Percentiles rank a stretch among this genome's conserved stretches.
phyloP scores from a whole-genome alignment of 2,888 invertebrate species.

The Hemithea aestivaria region DNA sequence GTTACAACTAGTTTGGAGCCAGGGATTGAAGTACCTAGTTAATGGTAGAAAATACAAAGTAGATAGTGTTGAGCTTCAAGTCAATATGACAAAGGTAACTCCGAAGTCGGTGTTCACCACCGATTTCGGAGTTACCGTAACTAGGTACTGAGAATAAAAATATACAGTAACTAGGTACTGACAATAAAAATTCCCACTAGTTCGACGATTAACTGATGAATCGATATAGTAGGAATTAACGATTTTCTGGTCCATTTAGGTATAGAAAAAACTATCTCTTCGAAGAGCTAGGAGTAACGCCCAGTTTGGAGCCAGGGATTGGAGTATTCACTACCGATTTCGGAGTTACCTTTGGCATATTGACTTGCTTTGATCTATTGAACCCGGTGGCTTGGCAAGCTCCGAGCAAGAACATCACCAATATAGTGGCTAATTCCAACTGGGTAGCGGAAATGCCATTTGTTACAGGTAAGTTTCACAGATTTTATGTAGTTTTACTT shows the following conservation, averaged over 20 bases:
- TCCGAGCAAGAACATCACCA: slow-evolving; percentile 71
- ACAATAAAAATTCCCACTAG: too few relatives aligned
- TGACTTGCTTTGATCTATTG: slow-evolving; percentile 88
- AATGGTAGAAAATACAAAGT: too few relatives aligned
- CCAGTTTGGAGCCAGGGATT: slow-evolving; percentile 75
- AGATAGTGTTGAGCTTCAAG: too few relatives aligned
- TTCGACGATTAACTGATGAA: too few relatives aligned
- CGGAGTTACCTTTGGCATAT: slow-evolving; percentile 85
- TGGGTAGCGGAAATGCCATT: slow-evolving; percentile 90
- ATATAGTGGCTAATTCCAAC: slow-evolving; percentile 82
- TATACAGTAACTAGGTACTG: too few relatives aligned
- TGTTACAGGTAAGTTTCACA: slow-evolving; percentile 70
- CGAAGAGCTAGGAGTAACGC: slow-evolving; percentile 62
- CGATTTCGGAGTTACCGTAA: slow-evolving; percentile 86
- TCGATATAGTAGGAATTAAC: too few relatives aligned
- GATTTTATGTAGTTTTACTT: too few relatives aligned
- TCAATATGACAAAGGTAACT: slow-evolving; percentile 85
- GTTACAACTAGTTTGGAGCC: too few relatives aligned
- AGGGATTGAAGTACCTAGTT: too few relatives aligned
- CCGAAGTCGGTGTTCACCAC: too few relatives aligned
- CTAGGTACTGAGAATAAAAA: too few relatives aligned
- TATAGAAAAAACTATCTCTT: slow-evolving; percentile 71
- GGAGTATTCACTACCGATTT: slow-evolving; percentile 84
- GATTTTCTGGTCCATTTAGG: slow-evolving; percentile 28
- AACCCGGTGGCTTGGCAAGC: slow-evolving; percentile 82